A percentile compares a stretch with the other conserved stretches of the same genome.
Conservation (phyloP, 2,888 invertebrate genomes). For the Theristus sp. region DNA sequence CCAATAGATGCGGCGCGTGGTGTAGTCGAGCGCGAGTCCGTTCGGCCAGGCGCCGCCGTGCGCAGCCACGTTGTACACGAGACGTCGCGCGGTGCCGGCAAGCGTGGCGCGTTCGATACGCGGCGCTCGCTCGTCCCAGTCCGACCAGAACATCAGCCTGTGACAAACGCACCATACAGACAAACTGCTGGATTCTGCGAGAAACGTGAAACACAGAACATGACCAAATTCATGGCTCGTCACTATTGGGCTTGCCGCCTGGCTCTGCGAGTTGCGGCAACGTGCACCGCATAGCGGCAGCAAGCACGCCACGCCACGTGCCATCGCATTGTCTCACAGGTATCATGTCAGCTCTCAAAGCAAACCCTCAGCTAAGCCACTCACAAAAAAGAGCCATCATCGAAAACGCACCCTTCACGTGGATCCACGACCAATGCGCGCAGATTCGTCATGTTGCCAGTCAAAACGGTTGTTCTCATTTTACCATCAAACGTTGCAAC, state of each 20-base stretch:
- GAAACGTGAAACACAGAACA: no score
- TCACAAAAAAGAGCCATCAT: no score
- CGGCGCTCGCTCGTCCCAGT: constrained; percentile 54
- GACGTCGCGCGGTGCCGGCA: constrained; percentile 46
- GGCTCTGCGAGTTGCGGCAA: no score
- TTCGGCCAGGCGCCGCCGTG: constrained; percentile 35
- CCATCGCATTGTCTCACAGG: no score
- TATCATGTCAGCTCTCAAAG: no score
- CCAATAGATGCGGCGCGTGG: constrained; percentile 40
- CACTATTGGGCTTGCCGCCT: no score
- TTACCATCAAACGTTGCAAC: constrained; percentile 54
- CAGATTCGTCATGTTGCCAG: constrained; percentile 63
- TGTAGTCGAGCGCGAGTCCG: constrained; percentile 59
- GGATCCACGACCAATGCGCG: constrained; percentile 65
- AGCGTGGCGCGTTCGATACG: constrained; percentile 62
- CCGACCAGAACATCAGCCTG: constrained; percentile 61
- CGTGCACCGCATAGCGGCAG: no score
- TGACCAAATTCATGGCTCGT: no score
- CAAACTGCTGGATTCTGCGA: no score
- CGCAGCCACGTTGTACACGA: constrained; percentile 43
- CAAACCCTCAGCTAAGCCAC: no score
- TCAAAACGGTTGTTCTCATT: constrained; percentile 54
- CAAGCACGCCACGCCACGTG: no score
- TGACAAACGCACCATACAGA: no score
- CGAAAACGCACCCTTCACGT: background rate